Evolutionary conservation across 2,888 invertebrate genomes (phyloP).

Genomic region (Eupithecia tripunctaria): DNA sequence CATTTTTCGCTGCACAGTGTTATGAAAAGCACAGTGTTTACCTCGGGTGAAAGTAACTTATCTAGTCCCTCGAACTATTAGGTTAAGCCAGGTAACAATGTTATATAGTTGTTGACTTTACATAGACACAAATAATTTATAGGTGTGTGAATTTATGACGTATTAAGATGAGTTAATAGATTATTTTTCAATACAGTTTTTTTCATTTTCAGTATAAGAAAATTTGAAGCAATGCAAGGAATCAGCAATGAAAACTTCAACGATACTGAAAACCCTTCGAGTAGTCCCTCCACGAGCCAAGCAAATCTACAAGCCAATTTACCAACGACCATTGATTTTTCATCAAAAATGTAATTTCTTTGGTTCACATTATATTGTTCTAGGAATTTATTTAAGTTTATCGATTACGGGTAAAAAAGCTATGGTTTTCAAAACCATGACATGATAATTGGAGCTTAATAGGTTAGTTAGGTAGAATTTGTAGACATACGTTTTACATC

Average conservation of each 20-base stretch:
- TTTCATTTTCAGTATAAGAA: conserved; percentile 35
- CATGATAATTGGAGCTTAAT: neutral
- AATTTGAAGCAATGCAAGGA: conserved; percentile 24
- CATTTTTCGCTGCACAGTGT: too few species aligned
- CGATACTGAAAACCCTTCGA: conserved; percentile 30
- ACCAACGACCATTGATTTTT: conserved; percentile 56
- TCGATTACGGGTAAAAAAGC: neutral
- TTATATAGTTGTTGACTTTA: too few species aligned
- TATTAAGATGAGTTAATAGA: neutral
- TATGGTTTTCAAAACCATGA: neutral
- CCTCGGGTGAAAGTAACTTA: too few species aligned
- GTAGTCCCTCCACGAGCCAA: conserved; percentile 32
- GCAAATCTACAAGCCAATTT: conserved; percentile 59
- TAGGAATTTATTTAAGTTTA: neutral
- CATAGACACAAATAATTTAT: too few species aligned
- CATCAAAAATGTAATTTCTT: conserved; percentile 61
- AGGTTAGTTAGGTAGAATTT: neutral
- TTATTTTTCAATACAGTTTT: neutral
- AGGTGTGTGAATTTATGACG: neutral
- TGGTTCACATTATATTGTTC: neutral
- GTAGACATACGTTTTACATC: neutral
- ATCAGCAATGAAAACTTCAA: neutral
- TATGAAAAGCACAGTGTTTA: too few species aligned
- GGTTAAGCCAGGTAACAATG: too few species aligned
- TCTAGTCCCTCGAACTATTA: too few species aligned